Evolutionary conservation across 2,797 vertebrate species (phyloP), one percentile per base, ranked within the genome.

Genomic region (Pelodytes ibericus): DNA sequence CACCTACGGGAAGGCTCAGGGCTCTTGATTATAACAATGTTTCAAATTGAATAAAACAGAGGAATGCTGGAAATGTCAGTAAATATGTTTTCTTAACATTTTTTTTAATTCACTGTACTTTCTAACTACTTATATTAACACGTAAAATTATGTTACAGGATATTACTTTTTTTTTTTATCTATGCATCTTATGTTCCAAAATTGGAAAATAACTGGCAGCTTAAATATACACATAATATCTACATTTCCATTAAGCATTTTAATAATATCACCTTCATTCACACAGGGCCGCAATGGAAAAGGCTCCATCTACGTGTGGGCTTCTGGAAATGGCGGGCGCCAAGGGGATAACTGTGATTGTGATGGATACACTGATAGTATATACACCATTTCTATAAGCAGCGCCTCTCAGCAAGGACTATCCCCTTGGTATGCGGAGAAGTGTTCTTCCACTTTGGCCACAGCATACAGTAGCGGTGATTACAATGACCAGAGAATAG

Each of bases 341-440:
- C 97, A 99, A 87, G 97, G 96, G 1, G 97, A 99, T 82, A 98
- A 98, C 86, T 99, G 97, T 69, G 97, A 99, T 87, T 99, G 97
- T 2, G 97, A 98, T 0, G 97, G 97, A 49, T 99, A 99, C 89
- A 99, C 97, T 0, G 97, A 99, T 81, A 99, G 97, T 84, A 95
- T 99, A 88, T 99, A 94, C 89, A 99, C 97, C 51, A 93, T 99
- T 88, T 98, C 96, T 74, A 98, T 99, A 87, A 99, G 97, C 92
- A 98, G 96, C 0, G 97, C 97, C 24, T 99, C 97, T 0, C 97
- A 99, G 88, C 97, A 98, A 91, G 97, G 97, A 69, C 88, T 95
- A 72, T 98, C 97, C 13, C 97, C 97, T 0, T 99, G 97, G 97
- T 98, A 99, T 0, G 97, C 97, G 2, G 97, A 99, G 91, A 99